Conservation (phyloP, 1,140 invertebrate genomes). For the Cephus cinctus region DNA sequence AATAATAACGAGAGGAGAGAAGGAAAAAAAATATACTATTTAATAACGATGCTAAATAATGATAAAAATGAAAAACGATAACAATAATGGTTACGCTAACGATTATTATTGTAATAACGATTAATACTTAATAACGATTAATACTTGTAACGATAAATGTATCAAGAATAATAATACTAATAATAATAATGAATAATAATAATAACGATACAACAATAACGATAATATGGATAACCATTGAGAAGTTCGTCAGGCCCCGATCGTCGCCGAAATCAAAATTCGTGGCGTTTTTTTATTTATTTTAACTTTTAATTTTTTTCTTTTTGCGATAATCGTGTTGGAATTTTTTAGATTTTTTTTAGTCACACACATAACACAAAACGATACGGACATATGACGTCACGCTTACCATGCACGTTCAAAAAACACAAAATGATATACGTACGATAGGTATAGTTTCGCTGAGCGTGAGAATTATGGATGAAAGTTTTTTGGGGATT, state of each 20-base stretch:
- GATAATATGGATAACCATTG: constrained; percentile 8
- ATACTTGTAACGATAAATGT: constrained; percentile 19
- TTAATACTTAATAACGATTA: constrained; percentile 1
- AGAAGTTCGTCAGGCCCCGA: too few species aligned
- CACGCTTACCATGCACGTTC: too few species aligned
- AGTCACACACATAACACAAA: too few species aligned
- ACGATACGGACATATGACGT: too few species aligned
- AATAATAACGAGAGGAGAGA: background rate
- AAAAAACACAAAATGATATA: too few species aligned
- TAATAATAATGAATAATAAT: constrained; percentile 14
- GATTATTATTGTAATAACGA: background rate
- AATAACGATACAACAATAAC: constrained; percentile 21
- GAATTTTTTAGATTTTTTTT: too few species aligned
- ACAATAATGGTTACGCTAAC: background rate
- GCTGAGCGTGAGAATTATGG: too few species aligned
- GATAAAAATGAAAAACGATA: background rate
- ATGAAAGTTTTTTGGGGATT: too few species aligned
- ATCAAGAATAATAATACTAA: constrained; percentile 18
- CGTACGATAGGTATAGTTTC: too few species aligned
- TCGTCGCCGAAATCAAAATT: constrained; percentile 2
- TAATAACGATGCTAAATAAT: background rate
- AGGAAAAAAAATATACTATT: background rate
- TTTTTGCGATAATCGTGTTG: too few species aligned
- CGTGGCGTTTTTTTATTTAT: too few species aligned
- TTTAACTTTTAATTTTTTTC: too few species aligned